Base-by-base conservation (phyloP, 2,113 vertebrate species). In the Eulacestoma nigropectus region DNA sequence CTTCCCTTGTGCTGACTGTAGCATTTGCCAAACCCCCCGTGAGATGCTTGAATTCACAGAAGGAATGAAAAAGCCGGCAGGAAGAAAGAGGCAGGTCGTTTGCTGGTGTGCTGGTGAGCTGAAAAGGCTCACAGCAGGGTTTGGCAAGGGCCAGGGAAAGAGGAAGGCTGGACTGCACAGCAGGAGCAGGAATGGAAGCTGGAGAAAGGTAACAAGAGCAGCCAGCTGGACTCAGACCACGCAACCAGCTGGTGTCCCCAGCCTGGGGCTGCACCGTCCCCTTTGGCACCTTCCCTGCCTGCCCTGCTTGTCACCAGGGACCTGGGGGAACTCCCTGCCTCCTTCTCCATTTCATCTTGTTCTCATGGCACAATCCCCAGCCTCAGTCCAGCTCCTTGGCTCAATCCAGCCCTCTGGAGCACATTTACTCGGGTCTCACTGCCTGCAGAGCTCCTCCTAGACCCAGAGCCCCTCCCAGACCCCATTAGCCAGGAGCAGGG, bases 351-450 rank as follows among this genome's bases (percentile, higher is more conserved):
- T 39, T 49, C 52, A 4, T 18, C 72, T 20, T n/a, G 7, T 16
- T 8, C 70, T 59, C 14, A 2, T 4, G 68, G 76, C 83, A 60
- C 81, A 82, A 39, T 18, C 42, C 37, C 19, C 35, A 56, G 18
- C 14, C 42, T 81, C 80, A 81, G 77, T 7, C 21, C 13, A 30
- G 62, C 76, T 77, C 47, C 69, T 16, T 4, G 10, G 11, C 33
- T 46, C 90, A 56, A 4, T 5, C 63, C 72, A 80, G 25, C 56
- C 56, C 65, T 64, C 39, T 8, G 35, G 25, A 75, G 35, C 33
- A n/a, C 14, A 25, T 37, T 29, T 9, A 17, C 26, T 11, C 0
- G 0, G 3, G 22, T 46, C 63, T 37, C 32, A 30, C 37, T 74
- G 50, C 37, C 50, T 50, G 63, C 47, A 82, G 79, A 70, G 29